Conservation (phyloP, 2,888 invertebrate genomes). For the Periphyllus acericola region DNA sequence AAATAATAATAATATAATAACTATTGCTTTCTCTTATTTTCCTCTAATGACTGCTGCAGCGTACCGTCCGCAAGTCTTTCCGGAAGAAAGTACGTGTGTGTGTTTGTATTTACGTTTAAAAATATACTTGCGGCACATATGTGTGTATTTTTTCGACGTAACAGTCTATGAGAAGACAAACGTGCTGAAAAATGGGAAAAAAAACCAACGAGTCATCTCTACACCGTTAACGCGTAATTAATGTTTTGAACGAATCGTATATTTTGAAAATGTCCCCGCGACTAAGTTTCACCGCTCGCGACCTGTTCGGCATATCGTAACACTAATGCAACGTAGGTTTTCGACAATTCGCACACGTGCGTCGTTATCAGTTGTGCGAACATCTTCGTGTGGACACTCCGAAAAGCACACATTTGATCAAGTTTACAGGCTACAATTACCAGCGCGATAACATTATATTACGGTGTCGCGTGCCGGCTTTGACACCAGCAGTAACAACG, state of each 20-base stretch:
- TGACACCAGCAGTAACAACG: too few species aligned
- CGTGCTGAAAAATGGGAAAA: not conserved
- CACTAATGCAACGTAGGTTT: not conserved
- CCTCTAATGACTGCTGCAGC: conserved; percentile 37
- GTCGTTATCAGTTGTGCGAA: too few species aligned
- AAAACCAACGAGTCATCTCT: conserved; percentile 26
- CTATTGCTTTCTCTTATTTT: conserved; percentile 49
- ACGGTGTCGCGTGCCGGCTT: too few species aligned
- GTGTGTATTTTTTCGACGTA: conserved; percentile 38
- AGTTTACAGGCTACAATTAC: too few species aligned
- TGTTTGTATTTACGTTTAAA: not conserved
- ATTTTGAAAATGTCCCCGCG: not conserved
- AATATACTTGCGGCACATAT: not conserved
- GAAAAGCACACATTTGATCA: too few species aligned
- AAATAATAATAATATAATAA: not conserved
- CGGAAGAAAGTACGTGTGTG: conserved; percentile 51
- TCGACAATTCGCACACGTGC: not conserved
- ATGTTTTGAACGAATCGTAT: conserved; percentile 25
- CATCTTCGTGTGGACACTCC: too few species aligned
- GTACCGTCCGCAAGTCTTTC: conserved; percentile 46
- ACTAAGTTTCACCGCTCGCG: not conserved
- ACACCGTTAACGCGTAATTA: conserved; percentile 21
- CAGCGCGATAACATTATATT: too few species aligned
- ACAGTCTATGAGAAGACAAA: not conserved
- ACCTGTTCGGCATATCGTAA: not conserved